These are phyloP conservation scores for Eclectus roratus DNA, from an alignment of 2,113 vertebrate genomes.

Conservation along the genomic window DNA sequence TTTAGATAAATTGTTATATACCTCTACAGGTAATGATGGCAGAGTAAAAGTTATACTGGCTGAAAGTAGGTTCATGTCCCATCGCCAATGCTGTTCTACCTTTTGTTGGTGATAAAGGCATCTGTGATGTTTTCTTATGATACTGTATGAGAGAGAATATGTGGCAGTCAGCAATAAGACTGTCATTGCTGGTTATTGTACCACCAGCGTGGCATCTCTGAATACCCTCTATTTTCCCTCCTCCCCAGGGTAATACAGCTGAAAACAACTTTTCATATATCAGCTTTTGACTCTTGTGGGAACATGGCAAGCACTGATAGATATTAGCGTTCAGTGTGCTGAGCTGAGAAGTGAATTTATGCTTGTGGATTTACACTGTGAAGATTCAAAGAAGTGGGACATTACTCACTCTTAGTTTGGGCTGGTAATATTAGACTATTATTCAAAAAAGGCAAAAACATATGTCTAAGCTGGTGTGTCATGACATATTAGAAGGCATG, in stretches of 20 bases:
- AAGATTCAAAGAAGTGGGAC: background rate
- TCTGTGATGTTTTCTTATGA: background rate
- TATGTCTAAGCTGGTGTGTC: background rate
- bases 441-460: background rate
- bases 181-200: background rate
- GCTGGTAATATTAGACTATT: background rate
- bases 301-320: background rate
- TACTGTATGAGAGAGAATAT: background rate
- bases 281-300: background rate
- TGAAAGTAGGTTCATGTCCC: background rate
- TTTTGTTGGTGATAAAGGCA: background rate
- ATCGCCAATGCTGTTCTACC: background rate
- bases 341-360: background rate
- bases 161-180: background rate
- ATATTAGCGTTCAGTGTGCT: background rate
- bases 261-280: background rate
- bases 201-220: background rate
- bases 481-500: background rate
- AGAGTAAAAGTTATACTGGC: background rate
- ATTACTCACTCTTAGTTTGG: constrained; percentile 8
- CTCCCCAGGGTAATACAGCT: background rate
- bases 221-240: background rate
- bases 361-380: background rate
- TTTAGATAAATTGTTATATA: background rate
- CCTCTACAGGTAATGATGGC: background rate